Conservation (phyloP, 2,113 vertebrate genomes). For the Ardeotis arabs region DNA sequence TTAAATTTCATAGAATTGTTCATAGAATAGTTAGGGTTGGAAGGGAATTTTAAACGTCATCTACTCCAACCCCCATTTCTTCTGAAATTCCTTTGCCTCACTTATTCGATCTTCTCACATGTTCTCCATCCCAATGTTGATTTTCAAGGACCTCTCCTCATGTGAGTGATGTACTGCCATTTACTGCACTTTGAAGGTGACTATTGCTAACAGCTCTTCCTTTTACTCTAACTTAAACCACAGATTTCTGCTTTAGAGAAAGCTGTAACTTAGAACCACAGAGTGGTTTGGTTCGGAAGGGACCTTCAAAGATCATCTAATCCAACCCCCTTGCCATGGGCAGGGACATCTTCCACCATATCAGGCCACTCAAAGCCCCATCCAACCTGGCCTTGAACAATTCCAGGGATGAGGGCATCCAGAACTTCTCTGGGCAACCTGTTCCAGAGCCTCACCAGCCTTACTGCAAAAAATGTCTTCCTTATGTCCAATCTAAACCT, state of each 20-base stretch:
- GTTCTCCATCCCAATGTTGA: not conserved
- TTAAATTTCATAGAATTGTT: too few relatives aligned
- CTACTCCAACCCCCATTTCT: not conserved
- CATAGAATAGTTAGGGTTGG: too few relatives aligned
- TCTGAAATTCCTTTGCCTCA: not conserved
- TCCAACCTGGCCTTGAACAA: not conserved
- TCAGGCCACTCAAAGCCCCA: not conserved
- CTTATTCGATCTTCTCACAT: not conserved
- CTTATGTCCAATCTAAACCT: not conserved
- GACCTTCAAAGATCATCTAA: not conserved
- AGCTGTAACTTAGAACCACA: not conserved
- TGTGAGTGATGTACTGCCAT: not conserved
- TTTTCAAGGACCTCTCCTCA: not conserved
- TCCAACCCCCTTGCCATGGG: not conserved
- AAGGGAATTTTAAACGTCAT: too few relatives aligned
- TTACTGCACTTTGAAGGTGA: not conserved
- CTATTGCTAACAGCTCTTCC: not conserved
- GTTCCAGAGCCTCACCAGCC: too few relatives aligned
- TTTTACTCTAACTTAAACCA: not conserved
- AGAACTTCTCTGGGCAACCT: not conserved
- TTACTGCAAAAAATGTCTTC: not conserved
- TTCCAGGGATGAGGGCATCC: not conserved
- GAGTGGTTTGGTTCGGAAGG: not conserved
- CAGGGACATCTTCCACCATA: not conserved
- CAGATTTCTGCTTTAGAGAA: not conserved